Evolutionary conservation across 2,888 invertebrate species (phyloP), one percentile per base, ranked within the genome.

Genomic region (Chaetogeoica ovagalla): DNA sequence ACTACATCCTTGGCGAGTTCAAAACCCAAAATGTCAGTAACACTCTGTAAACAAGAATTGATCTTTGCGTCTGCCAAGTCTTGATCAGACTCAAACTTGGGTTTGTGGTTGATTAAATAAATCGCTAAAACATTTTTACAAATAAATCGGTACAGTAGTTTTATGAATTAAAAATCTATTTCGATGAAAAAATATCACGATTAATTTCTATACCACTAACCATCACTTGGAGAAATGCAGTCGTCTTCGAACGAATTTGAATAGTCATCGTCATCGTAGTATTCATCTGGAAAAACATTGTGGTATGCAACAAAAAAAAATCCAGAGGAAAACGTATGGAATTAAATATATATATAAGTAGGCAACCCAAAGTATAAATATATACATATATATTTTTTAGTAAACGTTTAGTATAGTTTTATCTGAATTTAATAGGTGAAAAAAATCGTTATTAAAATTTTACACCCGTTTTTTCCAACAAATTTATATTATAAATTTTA

Each of bases 201-300:
- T 66, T 57, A 52, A 65, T 48, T n/a, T 17, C 0, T 13, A 52
- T 63, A 65, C 83, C 84, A 85, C 83, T 84, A 85, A 88, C 89
- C 88, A 88, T 95, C 94, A 85, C 93, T 93, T 4, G 97, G 96
- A 19, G 97, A 97, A 85, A 93, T 93, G 86, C 91, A 93, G 85
- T 96, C 96, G 85, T 97, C 97, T 87, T 97, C 97, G 63, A 96
- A 92, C 4, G 97, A 97, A 86, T 95, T 94, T 17, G 97, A 97
- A 86, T 96, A 97, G 82, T 94, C 91, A 88, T 95, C 95, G 85
- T 95, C 94, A 85, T 96, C 96, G 85, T 94, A 81, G 48, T 82
- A 82, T 60, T 82, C 82, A 82, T 65, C 68, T 75, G 68, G n/a
- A 81, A 72, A 62, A 66, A 71, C 52, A 30, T 69, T n/a, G 11